Base-by-base conservation (phyloP, 2,888 invertebrate species). In the Ptychoptera albimana region DNA sequence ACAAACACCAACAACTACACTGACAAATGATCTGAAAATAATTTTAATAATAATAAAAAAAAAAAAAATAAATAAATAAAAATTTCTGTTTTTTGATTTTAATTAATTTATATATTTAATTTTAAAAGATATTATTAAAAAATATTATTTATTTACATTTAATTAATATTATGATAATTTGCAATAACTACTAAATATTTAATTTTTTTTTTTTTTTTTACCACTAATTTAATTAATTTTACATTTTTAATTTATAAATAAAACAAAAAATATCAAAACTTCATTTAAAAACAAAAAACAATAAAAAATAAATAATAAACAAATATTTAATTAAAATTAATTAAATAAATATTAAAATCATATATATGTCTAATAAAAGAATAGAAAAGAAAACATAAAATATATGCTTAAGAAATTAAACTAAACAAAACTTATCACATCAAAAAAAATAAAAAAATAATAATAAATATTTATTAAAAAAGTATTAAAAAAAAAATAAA, bases 191-290 rank as follows among this genome's bases (percentile, higher is more conserved):
- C 31, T 37, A 43, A 38, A 37, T 32, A 38, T 44, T 39, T 39
- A 38, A 38, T 44, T 32, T 39, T 23, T 39, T 38, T 38, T 44
- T 23, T 39, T 31, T 34, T 38, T 37, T 44, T 44, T 44, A 39
- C 39, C 38, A 29, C 38, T 44, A 44, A 32, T 38, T 44, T 34
- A 32, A 44, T 39, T 12, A 44, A 39, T 44, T 44, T 39, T 38
- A 39, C 39, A 44, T 16, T 37, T 40, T 40, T 44, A 30, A 37
- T 39, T 40, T 35, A 39, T 29, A 40, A 1, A 38, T 38, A 29
- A 30, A 16, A 14, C 13, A n/a, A n/a, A n/a, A n/a, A n/a, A 29
- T 40, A 29, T 38, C 10, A 23, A 11, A 29, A 11, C n/a, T n/a
- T n/a, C n/a, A n/a, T n/a, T n/a, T n/a, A 23, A 38, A 37, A 16